phyloP scores from a whole-genome alignment of 1,140 invertebrate genomes.

The Lepidurus arcticus region DNA sequence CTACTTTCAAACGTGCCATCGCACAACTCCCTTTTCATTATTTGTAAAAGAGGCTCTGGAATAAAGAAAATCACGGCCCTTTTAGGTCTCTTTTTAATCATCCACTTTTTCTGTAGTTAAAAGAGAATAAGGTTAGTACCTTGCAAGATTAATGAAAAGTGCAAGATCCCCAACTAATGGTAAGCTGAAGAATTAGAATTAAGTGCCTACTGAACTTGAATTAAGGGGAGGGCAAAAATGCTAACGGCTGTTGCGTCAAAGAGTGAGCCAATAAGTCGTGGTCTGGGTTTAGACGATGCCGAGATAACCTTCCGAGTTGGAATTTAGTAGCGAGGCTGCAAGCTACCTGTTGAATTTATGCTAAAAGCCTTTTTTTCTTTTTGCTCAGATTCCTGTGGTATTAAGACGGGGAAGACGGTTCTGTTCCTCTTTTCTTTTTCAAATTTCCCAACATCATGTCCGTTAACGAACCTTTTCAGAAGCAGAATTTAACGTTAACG shows the following conservation, averaged over 20 bases:
- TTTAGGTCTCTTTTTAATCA: neutral
- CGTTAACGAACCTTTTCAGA: constrained; percentile 18
- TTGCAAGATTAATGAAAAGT: neutral
- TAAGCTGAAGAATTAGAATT: neutral
- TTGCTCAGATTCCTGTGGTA: neutral
- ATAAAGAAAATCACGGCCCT: neutral
- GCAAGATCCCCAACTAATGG: neutral
- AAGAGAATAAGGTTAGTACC: neutral
- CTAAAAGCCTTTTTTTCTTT: constrained; percentile 12
- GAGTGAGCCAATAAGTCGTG: constrained; percentile 21
- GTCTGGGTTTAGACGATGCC: constrained; percentile 20
- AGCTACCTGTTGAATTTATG: constrained; percentile 12
- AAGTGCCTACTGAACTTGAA: constrained; percentile 12
- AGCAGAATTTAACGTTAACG: constrained; percentile 16
- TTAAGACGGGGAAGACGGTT: neutral
- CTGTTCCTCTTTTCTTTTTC: neutral
- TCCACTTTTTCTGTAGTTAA: neutral
- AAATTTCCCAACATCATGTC: constrained; percentile 10
- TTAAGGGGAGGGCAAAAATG: neutral
- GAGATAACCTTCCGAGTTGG: constrained; percentile 4
- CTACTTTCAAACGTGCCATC: neutral
- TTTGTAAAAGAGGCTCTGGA: neutral
- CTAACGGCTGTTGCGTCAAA: constrained; percentile 7
- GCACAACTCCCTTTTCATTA: neutral
- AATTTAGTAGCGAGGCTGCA: neutral